Evolutionary conservation across 2,113 vertebrate genomes (phyloP), one percentile per base, ranked within the genome.

Genomic region (Passer domesticus): DNA sequence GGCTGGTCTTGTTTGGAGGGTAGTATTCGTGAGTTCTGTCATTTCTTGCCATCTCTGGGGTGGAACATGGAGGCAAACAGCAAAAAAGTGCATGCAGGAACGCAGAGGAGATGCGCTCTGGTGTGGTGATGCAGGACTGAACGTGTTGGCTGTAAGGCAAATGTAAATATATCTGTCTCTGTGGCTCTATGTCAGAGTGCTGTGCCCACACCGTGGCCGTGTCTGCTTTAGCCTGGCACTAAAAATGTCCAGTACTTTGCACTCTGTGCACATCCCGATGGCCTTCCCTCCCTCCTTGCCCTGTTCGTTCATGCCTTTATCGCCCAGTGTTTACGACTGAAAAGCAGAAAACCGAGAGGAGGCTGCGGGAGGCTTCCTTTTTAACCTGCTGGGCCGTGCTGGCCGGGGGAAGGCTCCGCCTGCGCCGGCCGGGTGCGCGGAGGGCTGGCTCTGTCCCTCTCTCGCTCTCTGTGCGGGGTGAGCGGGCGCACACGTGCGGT

Each of bases 401-500:
- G 74, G 24, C 74, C 12, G 43, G 60, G 53, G 37, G 46, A 46
- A 46, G 27, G 46, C 62, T 60, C 4, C 7, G 66, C 20, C 46
- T 22, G 1, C 37, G 56, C 25, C 4, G 13, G 66, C 28, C 28
- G 21, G 19, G 11, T 5, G 37, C 6, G 46, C 10, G 62, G 35
- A 35, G 52, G 13, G 35, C 35, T 37, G 35, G 35, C 35, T 37
- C 35, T 37, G 35, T 37, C 35, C 8, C 35, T 37, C 7, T 37
- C 35, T 37, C n/a, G n/a, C n/a, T n/a, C 35, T 37, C 35, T 37
- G 35, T 37, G 35, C 39, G 39, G 39, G 82, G 49, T 15, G 96
- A 85, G 53, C 33, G 87, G 63, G 92, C 15, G 58, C 67, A 80
- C 97, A 97, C 63, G 98, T 98, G 87, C 70, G 62, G 9, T 46